Evolutionary conservation across 2,888 invertebrate species (phyloP).

Genomic region (Choristoneura rosaceana): DNA sequence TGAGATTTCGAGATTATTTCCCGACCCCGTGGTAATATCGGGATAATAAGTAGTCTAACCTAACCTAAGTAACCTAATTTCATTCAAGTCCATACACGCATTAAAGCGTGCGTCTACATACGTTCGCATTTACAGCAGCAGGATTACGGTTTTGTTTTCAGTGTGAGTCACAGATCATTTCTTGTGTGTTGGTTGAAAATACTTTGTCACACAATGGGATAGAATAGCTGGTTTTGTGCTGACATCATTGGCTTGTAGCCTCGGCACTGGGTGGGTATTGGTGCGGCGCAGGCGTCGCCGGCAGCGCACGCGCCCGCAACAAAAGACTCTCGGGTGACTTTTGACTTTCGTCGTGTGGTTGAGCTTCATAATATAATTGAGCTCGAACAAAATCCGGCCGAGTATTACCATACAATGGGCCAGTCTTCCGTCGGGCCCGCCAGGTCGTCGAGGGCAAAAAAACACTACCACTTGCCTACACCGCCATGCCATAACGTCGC

Average conservation of each 20-base stretch:
- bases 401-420: constrained; percentile 84
- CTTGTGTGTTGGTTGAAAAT: constrained; percentile 24
- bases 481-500: constrained; percentile 49
- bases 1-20: too few relatives aligned
- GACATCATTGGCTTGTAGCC: constrained; percentile 22
- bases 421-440: constrained; percentile 81
- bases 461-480: constrained; percentile 75
- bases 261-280: constrained; percentile 18
- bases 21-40: too few relatives aligned
- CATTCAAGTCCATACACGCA: too few relatives aligned
- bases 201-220: not conserved
- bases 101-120: too few relatives aligned
- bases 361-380: constrained; percentile 85
- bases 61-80: too few relatives aligned
- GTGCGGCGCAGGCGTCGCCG: constrained; percentile 40
- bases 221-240: constrained; percentile 3
- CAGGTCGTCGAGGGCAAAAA: constrained; percentile 83
- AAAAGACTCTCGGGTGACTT: constrained; percentile 79
- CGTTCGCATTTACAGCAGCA: too few relatives aligned
- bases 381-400: constrained; percentile 83
- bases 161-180: not conserved
- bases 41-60: too few relatives aligned
- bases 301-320: constrained; percentile 61
- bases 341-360: constrained; percentile 81
- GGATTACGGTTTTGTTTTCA: constrained; percentile 2